phyloP scores from a whole-genome alignment of 1,140 invertebrate species.

The Scaptomyza montana region DNA sequence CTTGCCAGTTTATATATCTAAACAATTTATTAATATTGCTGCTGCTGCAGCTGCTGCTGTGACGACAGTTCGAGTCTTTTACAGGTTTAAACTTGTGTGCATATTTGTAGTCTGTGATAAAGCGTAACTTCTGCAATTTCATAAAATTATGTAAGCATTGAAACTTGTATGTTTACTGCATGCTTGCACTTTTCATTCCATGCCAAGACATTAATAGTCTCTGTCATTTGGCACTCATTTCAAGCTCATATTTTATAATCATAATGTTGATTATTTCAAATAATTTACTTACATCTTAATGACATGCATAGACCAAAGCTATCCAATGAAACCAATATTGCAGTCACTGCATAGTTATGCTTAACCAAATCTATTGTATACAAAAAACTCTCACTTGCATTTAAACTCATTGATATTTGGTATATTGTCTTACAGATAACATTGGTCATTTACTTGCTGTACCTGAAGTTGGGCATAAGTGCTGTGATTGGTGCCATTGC shows the following conservation, averaged over 20 bases:
- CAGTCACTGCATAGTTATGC: conserved; percentile 41
- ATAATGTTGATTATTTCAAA: too few species aligned
- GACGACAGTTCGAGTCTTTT: neutral
- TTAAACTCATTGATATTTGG: conserved; percentile 11
- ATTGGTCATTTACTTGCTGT: conserved; percentile 89
- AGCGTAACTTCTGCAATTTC: neutral
- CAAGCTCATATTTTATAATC: conserved; percentile 6
- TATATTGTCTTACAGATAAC: conserved; percentile 86
- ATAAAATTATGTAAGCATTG: too few species aligned
- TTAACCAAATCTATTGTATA: conserved; percentile 27
- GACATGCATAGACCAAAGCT: neutral
- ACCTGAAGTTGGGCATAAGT: conserved; percentile 90
- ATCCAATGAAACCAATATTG: conserved; percentile 1
- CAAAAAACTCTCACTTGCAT: neutral
- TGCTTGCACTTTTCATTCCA: neutral
- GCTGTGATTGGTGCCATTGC: conserved; percentile 90
- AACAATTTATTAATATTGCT: neutral
- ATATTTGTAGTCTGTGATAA: neutral
- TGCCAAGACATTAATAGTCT: conserved; percentile 1
- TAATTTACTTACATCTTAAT: conserved; percentile 20
- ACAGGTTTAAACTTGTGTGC: neutral
- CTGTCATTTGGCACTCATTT: neutral
- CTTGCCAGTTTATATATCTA: neutral
- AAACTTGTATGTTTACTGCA: neutral
- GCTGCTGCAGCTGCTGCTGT: neutral